Conservation (phyloP, 2,888 invertebrate genomes). For the Deilephila elpenor region DNA sequence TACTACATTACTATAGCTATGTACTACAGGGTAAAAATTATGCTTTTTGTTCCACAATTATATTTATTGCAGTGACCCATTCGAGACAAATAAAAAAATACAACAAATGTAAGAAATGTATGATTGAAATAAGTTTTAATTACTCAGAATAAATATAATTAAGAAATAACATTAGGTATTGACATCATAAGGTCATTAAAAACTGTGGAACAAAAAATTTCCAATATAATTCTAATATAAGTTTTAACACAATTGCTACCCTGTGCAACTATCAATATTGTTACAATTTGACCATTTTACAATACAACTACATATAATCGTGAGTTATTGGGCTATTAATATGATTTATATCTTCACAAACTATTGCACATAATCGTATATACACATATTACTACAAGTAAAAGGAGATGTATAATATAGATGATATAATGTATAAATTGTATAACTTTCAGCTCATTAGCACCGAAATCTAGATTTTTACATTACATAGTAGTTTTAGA, state of each 20-base stretch:
- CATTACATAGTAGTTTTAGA: slow-evolving; percentile 66
- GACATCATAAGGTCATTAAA: too few relatives aligned
- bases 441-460: slow-evolving; percentile 50
- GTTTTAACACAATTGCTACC: slow-evolving; percentile 5
- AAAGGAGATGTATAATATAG: slow-evolving; percentile 27
- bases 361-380: slow-evolving; percentile 27
- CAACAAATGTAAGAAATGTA: background rate
- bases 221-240: background rate
- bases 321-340: background rate
- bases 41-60: slow-evolving; percentile 2
- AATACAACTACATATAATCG: background rate
- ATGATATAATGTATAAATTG: slow-evolving; percentile 28
- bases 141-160: background rate
- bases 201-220: background rate
- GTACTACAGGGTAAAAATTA: slow-evolving; percentile 15
- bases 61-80: background rate
- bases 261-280: background rate
- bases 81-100: background rate
- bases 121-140: too few relatives aligned
- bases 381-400: slow-evolving; percentile 27
- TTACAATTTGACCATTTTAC: background rate
- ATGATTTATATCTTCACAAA: slow-evolving; percentile 12
- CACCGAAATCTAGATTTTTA: slow-evolving; percentile 70
- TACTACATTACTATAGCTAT: slow-evolving; percentile 16
- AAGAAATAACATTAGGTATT: background rate